Evolutionary conservation across 2,113 vertebrate genomes (phyloP), one percentile per base, ranked within the genome.

Genomic region (Cichladusa arquata): DNA sequence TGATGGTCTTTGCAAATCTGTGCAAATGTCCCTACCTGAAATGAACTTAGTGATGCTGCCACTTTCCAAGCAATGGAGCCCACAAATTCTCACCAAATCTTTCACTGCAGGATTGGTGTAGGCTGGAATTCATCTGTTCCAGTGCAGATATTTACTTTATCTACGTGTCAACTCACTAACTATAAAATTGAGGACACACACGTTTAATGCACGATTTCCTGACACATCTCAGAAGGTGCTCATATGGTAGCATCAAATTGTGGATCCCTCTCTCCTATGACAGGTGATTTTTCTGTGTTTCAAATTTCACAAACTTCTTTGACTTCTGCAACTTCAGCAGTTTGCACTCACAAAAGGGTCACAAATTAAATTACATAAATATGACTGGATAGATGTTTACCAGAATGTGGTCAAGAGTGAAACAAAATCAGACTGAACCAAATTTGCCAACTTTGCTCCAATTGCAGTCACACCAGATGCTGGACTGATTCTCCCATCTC

Each of bases 351-450:
- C 25, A 90, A 76, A 82, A 6, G 19, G 31, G 12, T 77, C 12
- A 7, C 23, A 92, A 54, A 57, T 56, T 20, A 65, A 86, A 80
- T 38, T 5, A 90, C 82, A 72, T 29, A 80, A 81, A 83, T 15
- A 45, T 31, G 29, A 57, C 36, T 42, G 8, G 69, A 71, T 19
- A 66, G 62, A 78, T 33, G 67, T 91, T 96, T 90, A 97, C 87
- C 71, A 96, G 81, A 98, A 97, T 2, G 13, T 93, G 42, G 81
- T 72, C 20, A 96, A 95, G 58, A 97, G 58, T 26, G 44, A 92
- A 64, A 97, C 67, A 44, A 97, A 97, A 71, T 92, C 81, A 78
- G 94, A 94, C 28, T 95, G 95, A 92, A 98, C 72, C 57, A 96
- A 93, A 36, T 91, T 94, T 88, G 66, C 69, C 72, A 98, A 65